phyloP scores from a whole-genome alignment of 1,140 invertebrate genomes.

The Leptinotarsa texana region DNA sequence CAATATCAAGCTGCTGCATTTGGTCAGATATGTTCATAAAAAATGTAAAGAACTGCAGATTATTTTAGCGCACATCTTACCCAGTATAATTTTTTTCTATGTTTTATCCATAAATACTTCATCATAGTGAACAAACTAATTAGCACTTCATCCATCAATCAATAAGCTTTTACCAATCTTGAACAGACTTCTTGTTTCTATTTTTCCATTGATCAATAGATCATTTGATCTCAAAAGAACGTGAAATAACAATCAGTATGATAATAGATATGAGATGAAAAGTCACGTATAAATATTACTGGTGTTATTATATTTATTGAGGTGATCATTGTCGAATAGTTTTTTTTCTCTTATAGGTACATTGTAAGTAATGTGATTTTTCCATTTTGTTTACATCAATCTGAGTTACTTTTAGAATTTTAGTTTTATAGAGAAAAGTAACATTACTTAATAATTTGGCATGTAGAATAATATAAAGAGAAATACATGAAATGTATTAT shows the following conservation, averaged over 20 bases:
- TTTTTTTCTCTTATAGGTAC: background rate
- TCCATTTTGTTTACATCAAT: background rate
- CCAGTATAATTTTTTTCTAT: too few species aligned
- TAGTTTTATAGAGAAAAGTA: background rate
- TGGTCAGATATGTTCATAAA: too few species aligned
- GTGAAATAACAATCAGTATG: background rate
- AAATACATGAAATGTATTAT: background rate
- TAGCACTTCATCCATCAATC: too few species aligned
- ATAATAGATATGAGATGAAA: background rate
- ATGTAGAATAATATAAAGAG: background rate
- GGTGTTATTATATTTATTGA: background rate
- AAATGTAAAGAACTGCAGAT: too few species aligned
- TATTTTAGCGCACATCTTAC: too few species aligned
- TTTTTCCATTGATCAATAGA: too few species aligned
- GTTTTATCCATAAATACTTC: too few species aligned
- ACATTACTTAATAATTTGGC: background rate
- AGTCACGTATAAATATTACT: background rate
- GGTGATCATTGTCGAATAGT: conserved; percentile 2
- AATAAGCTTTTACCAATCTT: background rate
- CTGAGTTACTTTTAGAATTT: background rate
- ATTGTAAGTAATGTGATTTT: background rate
- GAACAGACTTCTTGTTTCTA: background rate
- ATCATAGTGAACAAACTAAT: too few species aligned
- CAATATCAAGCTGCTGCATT: too few species aligned
- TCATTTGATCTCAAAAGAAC: too few species aligned